Conservation (phyloP, 2,888 invertebrate genomes). For the Xanthorhoe designata region DNA sequence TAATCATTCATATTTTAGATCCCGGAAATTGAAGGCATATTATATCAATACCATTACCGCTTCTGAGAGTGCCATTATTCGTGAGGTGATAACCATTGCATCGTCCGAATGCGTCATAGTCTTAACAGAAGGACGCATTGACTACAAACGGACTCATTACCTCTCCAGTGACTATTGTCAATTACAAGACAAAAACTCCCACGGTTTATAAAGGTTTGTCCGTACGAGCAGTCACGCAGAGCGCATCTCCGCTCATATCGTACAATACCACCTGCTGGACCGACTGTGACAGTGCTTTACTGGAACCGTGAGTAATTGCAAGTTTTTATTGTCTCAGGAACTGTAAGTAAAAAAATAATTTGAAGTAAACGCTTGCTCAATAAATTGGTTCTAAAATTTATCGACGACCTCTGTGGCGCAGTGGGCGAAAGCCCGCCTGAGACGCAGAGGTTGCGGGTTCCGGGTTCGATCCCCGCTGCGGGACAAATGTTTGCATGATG, state of each 20-base stretch:
- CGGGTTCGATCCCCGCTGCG: too few species aligned
- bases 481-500: too few species aligned
- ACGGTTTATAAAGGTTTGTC: constrained; percentile 82
- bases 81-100: constrained; percentile 68
- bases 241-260: constrained; percentile 73
- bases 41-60: constrained; percentile 42
- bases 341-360: constrained; percentile 30
- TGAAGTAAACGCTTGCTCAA: not conserved
- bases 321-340: constrained; percentile 4
- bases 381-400: not conserved
- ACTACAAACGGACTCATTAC: constrained; percentile 83
- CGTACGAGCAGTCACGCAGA: constrained; percentile 73
- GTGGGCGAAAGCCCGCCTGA: too few species aligned
- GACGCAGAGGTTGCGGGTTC: too few species aligned
- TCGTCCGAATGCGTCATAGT: constrained; percentile 71
- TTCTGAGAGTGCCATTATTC: constrained; percentile 57
- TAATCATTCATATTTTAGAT: constrained; percentile 11
- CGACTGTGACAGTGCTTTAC: constrained; percentile 62
- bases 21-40: constrained; percentile 44
- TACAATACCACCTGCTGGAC: constrained; percentile 46
- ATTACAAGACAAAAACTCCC: constrained; percentile 82
- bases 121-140: constrained; percentile 78
- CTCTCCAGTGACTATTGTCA: constrained; percentile 80
- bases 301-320: constrained; percentile 36
- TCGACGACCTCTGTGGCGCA: too few species aligned